Evolutionary conservation across 2,113 vertebrate genomes (phyloP).

Genomic region (Numenius arquata): DNA sequence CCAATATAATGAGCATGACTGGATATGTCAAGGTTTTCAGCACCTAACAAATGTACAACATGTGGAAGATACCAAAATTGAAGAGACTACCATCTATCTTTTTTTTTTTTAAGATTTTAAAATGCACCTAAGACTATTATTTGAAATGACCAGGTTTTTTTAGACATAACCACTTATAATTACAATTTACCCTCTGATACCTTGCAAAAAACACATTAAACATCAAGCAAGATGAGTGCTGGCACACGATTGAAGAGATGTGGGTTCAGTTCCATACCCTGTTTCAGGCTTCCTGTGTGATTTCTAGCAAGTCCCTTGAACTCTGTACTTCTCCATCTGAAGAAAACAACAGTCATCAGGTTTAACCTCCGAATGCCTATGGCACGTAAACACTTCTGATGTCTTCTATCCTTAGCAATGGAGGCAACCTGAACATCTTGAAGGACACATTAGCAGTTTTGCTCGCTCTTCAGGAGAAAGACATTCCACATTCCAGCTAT

Average conservation of each 20-base stretch:
- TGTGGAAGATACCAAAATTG: not conserved
- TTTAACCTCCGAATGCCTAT: not conserved
- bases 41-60: not conserved
- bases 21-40: not conserved
- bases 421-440: not conserved
- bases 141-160: not conserved
- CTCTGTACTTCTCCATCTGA: not conserved
- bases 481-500: not conserved
- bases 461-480: not conserved
- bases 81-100: not conserved
- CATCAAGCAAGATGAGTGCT: not conserved
- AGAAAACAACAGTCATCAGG: not conserved
- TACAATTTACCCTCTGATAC: not conserved
- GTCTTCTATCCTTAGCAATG: not conserved
- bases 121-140: too few relatives aligned
- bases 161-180: not conserved
- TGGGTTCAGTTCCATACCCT: not conserved
- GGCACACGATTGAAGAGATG: rapidly evolving
- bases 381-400: not conserved
- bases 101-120: too few relatives aligned
- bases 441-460: not conserved
- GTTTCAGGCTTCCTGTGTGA: not conserved
- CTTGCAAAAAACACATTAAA: not conserved
- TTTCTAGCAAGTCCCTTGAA: not conserved
- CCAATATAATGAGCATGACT: not conserved